Evolutionary conservation across 2,113 vertebrate genomes (phyloP).

Genomic region (Plecturocebus donacophilus): DNA sequence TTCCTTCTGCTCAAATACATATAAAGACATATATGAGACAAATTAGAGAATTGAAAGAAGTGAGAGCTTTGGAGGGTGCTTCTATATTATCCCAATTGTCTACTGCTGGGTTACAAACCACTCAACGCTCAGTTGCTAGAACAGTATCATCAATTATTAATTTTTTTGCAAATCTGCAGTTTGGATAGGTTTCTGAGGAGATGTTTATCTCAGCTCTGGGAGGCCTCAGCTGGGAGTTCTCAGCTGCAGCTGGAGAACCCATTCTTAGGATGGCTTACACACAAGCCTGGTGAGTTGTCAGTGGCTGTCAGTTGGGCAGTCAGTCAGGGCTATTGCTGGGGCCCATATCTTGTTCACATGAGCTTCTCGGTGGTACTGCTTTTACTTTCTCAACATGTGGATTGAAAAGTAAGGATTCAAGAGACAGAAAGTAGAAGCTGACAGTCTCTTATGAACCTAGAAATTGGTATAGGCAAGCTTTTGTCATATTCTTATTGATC

Average conservation of each 20-base stretch:
- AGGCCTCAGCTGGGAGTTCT: neutral
- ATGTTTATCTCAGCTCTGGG: neutral
- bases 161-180: neutral
- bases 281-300: neutral
- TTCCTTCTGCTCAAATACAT: neutral
- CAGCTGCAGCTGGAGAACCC: neutral
- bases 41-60: neutral
- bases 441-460: neutral
- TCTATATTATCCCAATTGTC: neutral
- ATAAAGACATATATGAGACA: neutral
- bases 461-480: neutral
- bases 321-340: neutral
- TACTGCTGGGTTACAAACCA: neutral
- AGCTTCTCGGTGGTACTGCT: neutral
- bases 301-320: neutral
- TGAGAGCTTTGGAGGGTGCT: neutral
- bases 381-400: neutral
- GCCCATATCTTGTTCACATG: neutral
- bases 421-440: neutral
- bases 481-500: neutral
- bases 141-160: neutral
- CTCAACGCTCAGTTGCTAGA: neutral
- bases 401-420: neutral
- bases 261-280: neutral
- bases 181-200: neutral